Conservation (phyloP, 1,140 invertebrate genomes). For the Bombus polaris region DNA sequence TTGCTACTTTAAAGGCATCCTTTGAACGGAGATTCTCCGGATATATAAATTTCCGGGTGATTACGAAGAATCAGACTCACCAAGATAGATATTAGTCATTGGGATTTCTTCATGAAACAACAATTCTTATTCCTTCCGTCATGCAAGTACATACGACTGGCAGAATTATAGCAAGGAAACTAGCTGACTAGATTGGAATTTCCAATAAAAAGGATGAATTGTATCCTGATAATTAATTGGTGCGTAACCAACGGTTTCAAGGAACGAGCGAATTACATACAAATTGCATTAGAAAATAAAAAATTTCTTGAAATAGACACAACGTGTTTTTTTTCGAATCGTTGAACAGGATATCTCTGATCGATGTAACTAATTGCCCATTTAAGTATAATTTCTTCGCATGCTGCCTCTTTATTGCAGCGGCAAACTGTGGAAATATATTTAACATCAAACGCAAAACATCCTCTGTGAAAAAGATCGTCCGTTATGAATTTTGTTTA, state of each 20-base stretch:
- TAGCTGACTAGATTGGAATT: neutral
- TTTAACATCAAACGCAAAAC: neutral
- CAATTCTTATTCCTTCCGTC: neutral
- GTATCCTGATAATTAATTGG: neutral
- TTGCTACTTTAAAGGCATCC: too few relatives aligned
- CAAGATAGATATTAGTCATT: neutral
- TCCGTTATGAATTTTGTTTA: neutral
- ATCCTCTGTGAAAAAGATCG: too few relatives aligned
- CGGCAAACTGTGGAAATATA: too few relatives aligned
- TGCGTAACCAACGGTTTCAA: too few relatives aligned
- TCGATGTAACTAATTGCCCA: slow-evolving; percentile 4
- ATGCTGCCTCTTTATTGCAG: too few relatives aligned
- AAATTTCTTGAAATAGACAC: neutral
- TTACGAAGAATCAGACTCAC: neutral
- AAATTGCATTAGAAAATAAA: neutral
- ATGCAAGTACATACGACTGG: too few relatives aligned
- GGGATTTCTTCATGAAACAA: neutral
- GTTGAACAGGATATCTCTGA: neutral
- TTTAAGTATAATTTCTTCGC: neutral
- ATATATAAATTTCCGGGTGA: neutral
- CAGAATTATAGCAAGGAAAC: neutral
- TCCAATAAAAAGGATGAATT: neutral
- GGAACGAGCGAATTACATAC: neutral
- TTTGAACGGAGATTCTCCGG: too few relatives aligned
- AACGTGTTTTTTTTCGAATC: neutral